These are phyloP conservation scores for Nephila pilipes DNA, from an alignment of 1,140 invertebrate species.

Conservation along the genomic window DNA sequence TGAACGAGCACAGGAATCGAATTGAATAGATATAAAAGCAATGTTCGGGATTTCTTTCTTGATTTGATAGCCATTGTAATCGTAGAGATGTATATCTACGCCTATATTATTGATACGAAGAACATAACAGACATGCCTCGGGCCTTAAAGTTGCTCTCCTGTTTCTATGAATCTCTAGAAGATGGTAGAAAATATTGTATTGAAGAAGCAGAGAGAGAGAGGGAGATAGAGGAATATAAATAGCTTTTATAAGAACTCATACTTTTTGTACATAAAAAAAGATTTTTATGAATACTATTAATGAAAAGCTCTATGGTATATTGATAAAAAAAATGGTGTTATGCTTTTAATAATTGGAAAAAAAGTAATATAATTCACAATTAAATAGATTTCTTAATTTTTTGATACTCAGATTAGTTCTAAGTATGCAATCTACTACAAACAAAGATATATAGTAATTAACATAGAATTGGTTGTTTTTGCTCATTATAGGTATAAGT, in stretches of 20 bases:
- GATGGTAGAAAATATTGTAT: constrained; percentile 2
- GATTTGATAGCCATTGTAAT: constrained; percentile 76
- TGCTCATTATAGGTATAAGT: no score
- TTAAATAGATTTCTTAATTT: no score
- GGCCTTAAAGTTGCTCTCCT: constrained; percentile 45
- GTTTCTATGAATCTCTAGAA: constrained; percentile 54
- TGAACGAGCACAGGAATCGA: constrained; percentile 61
- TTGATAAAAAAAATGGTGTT: no score
- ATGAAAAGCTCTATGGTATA: no score
- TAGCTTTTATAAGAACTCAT: constrained; percentile 38
- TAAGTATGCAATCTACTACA: no score
- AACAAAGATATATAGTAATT: no score
- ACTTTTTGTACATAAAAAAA: no score
- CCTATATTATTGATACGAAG: constrained; percentile 68
- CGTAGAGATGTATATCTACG: constrained; percentile 71
- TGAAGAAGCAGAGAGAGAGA: neutral
- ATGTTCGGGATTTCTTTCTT: constrained; percentile 73
- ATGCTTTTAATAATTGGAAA: no score
- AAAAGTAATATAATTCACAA: no score
- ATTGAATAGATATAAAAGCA: constrained; percentile 75
- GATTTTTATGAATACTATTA: no score
- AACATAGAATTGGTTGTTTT: no score
- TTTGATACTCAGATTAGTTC: no score
- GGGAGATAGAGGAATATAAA: constrained; percentile 45
- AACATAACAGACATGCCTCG: constrained; percentile 47